Evolutionary conservation across 2,113 vertebrate species (phyloP).

Genomic region (Mobula hypostoma): DNA sequence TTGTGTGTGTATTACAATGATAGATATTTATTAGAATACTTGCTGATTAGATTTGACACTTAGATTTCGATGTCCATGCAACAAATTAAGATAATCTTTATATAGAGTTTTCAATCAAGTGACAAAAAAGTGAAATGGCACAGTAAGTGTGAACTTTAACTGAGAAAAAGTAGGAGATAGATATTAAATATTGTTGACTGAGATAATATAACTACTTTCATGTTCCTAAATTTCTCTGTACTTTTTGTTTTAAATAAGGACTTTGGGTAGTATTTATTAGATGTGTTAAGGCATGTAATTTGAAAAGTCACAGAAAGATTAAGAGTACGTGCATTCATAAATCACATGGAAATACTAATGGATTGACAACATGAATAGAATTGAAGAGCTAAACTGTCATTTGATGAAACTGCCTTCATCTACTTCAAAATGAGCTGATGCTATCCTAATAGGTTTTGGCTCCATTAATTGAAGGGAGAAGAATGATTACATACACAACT

Average conservation of each 20-base stretch:
- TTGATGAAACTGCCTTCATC: neutral
- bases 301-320: neutral
- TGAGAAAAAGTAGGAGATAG: neutral
- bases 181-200: too few relatives aligned
- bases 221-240: neutral
- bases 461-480: neutral
- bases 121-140: neutral
- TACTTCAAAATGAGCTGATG: neutral
- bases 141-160: neutral
- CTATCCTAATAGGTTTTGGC: neutral
- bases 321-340: neutral
- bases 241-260: neutral
- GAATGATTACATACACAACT: neutral
- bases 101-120: neutral
- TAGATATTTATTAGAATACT: too few relatives aligned
- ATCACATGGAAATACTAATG: neutral
- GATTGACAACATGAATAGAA: neutral
- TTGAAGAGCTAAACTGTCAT: neutral
- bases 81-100: too few relatives aligned
- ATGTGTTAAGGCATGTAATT: neutral
- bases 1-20: too few relatives aligned
- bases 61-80: too few relatives aligned
- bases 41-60: too few relatives aligned
- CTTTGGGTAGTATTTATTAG: too few relatives aligned
- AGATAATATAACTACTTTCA: neutral